These are phyloP conservation scores for Cygnus buccinator DNA, from an alignment of 2,113 vertebrate genomes.

Conservation along the genomic window DNA sequence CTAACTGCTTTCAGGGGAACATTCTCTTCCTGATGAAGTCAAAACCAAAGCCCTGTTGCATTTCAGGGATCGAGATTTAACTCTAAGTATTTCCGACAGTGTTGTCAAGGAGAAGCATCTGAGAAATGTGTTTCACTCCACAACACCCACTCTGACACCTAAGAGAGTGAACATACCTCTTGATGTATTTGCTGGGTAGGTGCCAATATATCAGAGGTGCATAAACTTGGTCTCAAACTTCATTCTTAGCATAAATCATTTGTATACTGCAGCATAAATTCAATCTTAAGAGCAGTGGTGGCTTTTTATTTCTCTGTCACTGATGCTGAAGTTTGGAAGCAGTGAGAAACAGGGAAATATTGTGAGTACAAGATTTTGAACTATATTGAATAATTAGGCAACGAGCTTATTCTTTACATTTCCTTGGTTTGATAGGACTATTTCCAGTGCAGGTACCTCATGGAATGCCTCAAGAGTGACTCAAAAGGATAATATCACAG, in stretches of 20 bases:
- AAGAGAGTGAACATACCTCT: not conserved
- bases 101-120: not conserved
- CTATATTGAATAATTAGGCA: not conserved
- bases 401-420: not conserved
- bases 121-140: not conserved
- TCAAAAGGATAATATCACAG: not conserved
- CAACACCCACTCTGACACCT: not conserved
- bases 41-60: not conserved
- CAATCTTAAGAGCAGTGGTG: not conserved
- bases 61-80: not conserved
- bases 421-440: not conserved
- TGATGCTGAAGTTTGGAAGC: not conserved
- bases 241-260: not conserved
- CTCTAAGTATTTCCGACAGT: not conserved
- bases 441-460: not conserved
- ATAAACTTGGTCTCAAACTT: not conserved
- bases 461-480: not conserved
- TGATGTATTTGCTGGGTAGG: not conserved
- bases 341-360: not conserved
- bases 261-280: not conserved
- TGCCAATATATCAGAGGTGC: not conserved
- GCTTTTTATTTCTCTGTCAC: not conserved
- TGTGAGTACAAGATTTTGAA: not conserved
- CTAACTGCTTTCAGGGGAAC: constrained; percentile 5
- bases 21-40: not conserved